These are phyloP conservation scores for Eumerus sabulonum DNA, from an alignment of 2,888 invertebrate species.

Conservation along the genomic window DNA sequence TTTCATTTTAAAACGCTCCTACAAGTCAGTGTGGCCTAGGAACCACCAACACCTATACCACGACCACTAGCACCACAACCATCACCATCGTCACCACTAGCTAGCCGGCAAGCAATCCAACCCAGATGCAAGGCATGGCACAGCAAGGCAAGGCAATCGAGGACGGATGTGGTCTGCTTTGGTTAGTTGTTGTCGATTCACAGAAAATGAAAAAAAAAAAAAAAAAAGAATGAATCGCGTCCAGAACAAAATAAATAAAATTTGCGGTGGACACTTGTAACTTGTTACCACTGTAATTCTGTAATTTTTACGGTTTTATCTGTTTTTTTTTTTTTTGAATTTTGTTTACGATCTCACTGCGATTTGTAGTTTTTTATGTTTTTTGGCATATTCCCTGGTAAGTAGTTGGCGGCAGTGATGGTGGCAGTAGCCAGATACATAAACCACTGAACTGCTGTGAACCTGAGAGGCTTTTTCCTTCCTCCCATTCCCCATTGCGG, in stretches of 20 bases:
- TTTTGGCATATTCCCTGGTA: conserved; percentile 21
- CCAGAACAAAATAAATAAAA: conserved; percentile 61
- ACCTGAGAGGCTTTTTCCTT: neutral
- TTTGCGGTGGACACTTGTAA: conserved; percentile 69
- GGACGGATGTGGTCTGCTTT: conserved; percentile 61
- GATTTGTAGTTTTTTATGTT: conserved; percentile 28
- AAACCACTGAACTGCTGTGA: conserved; percentile 14
- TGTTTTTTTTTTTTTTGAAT: conserved; percentile 21
- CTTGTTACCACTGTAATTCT: conserved; percentile 66
- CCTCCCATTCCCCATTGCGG: too few relatives aligned
- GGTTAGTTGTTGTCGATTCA: conserved; percentile 46
- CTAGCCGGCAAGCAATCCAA: conserved; percentile 6
- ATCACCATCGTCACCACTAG: conserved; percentile 1
- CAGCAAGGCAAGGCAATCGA: conserved; percentile 51
- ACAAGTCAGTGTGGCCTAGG: conserved; percentile 18
- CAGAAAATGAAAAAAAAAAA: conserved; percentile 35
- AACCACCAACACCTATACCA: conserved; percentile 9
- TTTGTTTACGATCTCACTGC: conserved; percentile 25
- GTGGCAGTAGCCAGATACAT: conserved; percentile 18
- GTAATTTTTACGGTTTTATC: conserved; percentile 50
- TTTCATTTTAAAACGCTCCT: conserved; percentile 52
- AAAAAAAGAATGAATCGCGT: conserved; percentile 31
- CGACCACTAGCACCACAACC: too few relatives aligned
- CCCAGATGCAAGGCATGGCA: neutral
- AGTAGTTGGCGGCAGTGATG: conserved; percentile 27